phyloP scores from a whole-genome alignment of 2,888 invertebrate genomes.

The Taenaris catops region DNA sequence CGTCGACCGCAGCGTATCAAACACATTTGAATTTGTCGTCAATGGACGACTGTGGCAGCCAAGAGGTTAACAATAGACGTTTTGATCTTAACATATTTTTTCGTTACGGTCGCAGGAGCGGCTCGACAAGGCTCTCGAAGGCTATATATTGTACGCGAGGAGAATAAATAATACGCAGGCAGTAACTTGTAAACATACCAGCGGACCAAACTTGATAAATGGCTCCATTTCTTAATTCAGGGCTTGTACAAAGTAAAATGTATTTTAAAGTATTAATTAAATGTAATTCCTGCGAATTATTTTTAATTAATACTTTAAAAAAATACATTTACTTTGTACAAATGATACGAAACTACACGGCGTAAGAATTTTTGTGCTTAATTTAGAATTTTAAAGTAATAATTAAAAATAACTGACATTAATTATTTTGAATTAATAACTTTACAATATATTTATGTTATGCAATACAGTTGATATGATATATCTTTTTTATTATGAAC shows the following conservation, averaged over 20 bases:
- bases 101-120: slow-evolving; percentile 30
- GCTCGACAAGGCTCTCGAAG: slow-evolving; percentile 36
- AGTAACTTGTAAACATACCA: slow-evolving; percentile 27
- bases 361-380: too few species aligned
- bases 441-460: too few species aligned
- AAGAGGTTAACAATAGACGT: too few species aligned
- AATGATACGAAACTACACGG: too few species aligned
- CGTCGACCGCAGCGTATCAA: too few species aligned
- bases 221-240: slow-evolving; percentile 14
- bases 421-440: too few species aligned
- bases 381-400: too few species aligned
- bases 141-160: slow-evolving; percentile 38
- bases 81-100: slow-evolving; percentile 10
- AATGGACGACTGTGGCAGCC: too few species aligned
- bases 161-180: slow-evolving; percentile 39
- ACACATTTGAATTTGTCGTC: too few species aligned
- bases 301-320: neutral
- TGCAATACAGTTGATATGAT: too few species aligned
- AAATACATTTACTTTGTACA: neutral
- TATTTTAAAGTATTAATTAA: neutral
- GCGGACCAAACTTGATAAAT: slow-evolving; percentile 16
- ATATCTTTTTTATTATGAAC: too few species aligned
- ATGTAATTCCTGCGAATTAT: neutral
- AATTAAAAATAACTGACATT: too few species aligned
- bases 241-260: slow-evolving; percentile 3